Percentiles rank a stretch among this genome's conserved stretches.
Conservation (phyloP, 30 jellyfish, hydroid and myxozoan species). For the Aurelia coerulea region DNA sequence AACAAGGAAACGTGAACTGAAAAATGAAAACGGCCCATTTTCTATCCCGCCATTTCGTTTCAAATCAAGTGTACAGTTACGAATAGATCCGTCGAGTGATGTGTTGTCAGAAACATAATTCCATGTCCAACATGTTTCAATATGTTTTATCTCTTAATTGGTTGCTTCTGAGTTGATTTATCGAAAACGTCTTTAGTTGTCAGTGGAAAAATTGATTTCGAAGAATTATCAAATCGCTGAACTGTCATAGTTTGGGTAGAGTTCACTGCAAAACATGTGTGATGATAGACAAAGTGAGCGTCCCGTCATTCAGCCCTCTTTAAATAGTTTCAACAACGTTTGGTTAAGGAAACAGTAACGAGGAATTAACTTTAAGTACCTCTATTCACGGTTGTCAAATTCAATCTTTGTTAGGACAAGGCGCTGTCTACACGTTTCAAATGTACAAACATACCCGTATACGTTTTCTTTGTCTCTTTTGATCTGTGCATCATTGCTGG, state of each 20-base stretch:
- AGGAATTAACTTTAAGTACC: constrained; percentile 62
- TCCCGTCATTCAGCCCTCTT: constrained; percentile 34
- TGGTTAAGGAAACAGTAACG: constrained; percentile 57
- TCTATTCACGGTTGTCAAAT: constrained; percentile 84
- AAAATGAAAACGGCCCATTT: background rate
- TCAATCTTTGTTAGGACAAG: constrained; percentile 80
- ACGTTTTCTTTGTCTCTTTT: constrained; percentile 85
- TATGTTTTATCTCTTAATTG: constrained; percentile 50
- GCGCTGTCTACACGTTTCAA: constrained; percentile 81
- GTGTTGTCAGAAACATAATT: constrained; percentile 15
- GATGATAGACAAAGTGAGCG: constrained; percentile 55
- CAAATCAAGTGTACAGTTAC: too few relatives aligned
- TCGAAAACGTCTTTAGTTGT: constrained; percentile 43
- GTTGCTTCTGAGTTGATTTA: constrained; percentile 36
- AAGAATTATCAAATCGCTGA: constrained; percentile 20
- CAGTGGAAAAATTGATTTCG: constrained; percentile 34
- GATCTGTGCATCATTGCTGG: constrained; percentile 79
- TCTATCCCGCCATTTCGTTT: too few relatives aligned
- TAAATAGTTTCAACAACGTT: constrained; percentile 55
- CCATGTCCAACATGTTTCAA: constrained; percentile 40
- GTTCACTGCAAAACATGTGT: constrained; percentile 49
- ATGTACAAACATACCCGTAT: constrained; percentile 77
- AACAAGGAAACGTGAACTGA: background rate
- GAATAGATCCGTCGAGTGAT: too few relatives aligned
- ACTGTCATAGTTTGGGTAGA: constrained; percentile 22